Conservation (phyloP, 2,888 invertebrate species). For the Ochlodes sylvanus region DNA sequence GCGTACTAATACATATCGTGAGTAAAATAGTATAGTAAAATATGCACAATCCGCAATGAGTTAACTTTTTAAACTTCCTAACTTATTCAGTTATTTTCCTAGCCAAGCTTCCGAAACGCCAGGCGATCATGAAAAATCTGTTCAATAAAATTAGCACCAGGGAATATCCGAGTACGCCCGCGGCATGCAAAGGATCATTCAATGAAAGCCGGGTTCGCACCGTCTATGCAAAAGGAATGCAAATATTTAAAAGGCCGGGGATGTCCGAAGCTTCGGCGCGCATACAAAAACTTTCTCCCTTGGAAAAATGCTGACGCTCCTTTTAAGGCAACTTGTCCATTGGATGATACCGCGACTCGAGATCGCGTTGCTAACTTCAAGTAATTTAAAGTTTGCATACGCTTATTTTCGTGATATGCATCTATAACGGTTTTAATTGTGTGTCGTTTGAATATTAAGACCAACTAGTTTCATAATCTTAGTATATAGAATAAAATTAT, state of each 20-base stretch:
- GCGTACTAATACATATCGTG: too few relatives aligned
- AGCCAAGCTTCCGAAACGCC: neutral
- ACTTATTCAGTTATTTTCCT: neutral
- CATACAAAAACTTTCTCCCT: conserved; percentile 76
- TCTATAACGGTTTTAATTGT: conserved; percentile 35
- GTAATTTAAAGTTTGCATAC: conserved; percentile 34
- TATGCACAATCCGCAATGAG: too few relatives aligned
- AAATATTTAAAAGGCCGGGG: conserved; percentile 72
- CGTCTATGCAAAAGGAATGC: conserved; percentile 70
- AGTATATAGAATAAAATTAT: too few relatives aligned
- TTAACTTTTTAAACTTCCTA: too few relatives aligned
- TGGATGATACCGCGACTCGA: conserved; percentile 57
- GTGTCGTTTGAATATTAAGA: too few relatives aligned
- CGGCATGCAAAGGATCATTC: conserved; percentile 53
- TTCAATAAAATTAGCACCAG: conserved; percentile 42
- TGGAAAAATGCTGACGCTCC: conserved; percentile 71
- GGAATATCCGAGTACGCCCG: conserved; percentile 42
- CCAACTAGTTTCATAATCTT: too few relatives aligned
- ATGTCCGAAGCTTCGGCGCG: conserved; percentile 58
- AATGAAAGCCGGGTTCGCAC: conserved; percentile 55
- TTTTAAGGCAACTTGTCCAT: conserved; percentile 66
- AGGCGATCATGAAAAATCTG: conserved; percentile 28
- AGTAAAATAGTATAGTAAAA: too few relatives aligned
- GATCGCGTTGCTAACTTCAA: conserved; percentile 41
- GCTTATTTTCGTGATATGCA: conserved; percentile 33